Evolutionary conservation across 2,888 invertebrate species (phyloP), one percentile per base, ranked within the genome.

Genomic region (Drosophila borborema): DNA sequence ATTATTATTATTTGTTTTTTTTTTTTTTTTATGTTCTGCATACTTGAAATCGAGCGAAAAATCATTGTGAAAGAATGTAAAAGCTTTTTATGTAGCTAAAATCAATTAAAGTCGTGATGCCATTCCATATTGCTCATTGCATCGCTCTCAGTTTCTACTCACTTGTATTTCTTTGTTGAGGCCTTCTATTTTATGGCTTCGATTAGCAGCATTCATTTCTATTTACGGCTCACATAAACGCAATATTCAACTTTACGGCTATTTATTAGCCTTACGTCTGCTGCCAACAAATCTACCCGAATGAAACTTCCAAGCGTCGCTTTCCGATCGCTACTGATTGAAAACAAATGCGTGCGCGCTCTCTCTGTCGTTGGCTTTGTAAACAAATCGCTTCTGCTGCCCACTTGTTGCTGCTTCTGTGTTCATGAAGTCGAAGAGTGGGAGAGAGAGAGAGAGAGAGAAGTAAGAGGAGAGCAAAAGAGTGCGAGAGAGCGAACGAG

Each of bases 241-340:
- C 62, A 46, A 46, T 65, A 40, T 28, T 51, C 12, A 66, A 45
- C 51, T 60, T 66, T 49, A 64, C 51, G 62, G 54, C 54, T 49
- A 38, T 64, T 64, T 63, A 54, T 63, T 66, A 28, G 55, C 65
- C 78, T 71, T 49, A 66, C 64, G 56, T 49, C 53, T 45, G 31
- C 28, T 60, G 64, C 64, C 49, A 61, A 65, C 58, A 61, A 18
- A 23, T 48, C 16, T 34, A 46, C 12, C 41, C 71, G 53, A 43
- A 28, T 55, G 61, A 67, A 75, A 83, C 84, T 70, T 53, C 45
- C 49, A 72, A 83, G 84, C 84, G 81, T 64, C 84, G 75, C 77
- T 80, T 63, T 16, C 60, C 66, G 80, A 70, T 70, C 59, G 58
- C 79, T 60, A 85, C 85, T 86, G 84, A 81, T 58, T 20, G 65